Evolutionary conservation across 1,140 invertebrate species (phyloP).

Genomic region (Olivierus martensii): DNA sequence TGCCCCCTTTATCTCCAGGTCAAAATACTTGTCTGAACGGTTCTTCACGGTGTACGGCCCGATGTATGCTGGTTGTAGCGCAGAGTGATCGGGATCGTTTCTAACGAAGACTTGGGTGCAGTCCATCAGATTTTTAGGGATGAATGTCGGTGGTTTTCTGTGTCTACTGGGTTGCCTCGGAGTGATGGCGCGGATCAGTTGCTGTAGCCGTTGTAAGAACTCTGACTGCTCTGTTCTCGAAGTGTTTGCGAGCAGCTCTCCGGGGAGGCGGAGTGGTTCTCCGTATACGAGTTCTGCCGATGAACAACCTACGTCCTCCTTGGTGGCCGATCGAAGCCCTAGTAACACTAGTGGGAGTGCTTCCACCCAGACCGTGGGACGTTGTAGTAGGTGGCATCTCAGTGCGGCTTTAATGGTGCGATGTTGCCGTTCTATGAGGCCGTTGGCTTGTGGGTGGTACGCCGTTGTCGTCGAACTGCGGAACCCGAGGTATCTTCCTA

Average conservation of each 20-base stretch:
- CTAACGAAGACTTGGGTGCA: too few species aligned
- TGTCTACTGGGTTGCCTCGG: neutral
- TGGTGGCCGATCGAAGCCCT: constrained; percentile 15
- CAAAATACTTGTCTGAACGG: neutral
- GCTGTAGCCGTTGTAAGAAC: too few species aligned
- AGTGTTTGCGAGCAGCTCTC: constrained; percentile 6
- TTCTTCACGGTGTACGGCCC: neutral
- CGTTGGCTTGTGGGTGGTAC: constrained; percentile 27
- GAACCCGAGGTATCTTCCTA: constrained; percentile 9
- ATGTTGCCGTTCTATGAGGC: constrained; percentile 26
- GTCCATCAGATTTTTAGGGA: too few species aligned
- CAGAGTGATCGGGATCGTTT: too few species aligned
- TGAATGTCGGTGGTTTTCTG: too few species aligned
- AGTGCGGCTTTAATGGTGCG: constrained; percentile 27
- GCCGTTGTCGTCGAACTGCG: neutral
- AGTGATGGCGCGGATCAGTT: neutral
- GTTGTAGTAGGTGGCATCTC: constrained; percentile 2
- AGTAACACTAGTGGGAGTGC: constrained; percentile 27
- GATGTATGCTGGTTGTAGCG: neutral
- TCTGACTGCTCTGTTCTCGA: too few species aligned
- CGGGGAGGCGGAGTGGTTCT: constrained; percentile 9
- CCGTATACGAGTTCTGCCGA: constrained; percentile 19
- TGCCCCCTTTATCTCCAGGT: neutral
- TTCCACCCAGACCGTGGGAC: neutral
- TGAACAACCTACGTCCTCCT: constrained; percentile 21